These are phyloP conservation scores for Sinella curviseta DNA, from an alignment of 1,140 invertebrate species.

Conservation along the genomic window DNA sequence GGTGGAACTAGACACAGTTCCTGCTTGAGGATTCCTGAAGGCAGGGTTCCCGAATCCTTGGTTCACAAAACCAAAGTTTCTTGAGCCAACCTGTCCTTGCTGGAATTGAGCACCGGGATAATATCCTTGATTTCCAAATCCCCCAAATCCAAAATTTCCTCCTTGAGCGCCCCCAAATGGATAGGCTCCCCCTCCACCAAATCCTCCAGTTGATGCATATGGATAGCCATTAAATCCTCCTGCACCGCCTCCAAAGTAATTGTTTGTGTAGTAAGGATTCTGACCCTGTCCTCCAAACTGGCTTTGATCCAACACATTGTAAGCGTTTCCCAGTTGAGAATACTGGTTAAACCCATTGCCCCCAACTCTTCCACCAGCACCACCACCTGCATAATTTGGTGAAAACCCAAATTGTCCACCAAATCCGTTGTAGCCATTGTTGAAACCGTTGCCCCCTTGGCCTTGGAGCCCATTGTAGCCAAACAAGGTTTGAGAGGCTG, in stretches of 20 bases:
- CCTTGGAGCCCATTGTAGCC: constrained; percentile 17
- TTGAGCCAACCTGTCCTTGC: background rate
- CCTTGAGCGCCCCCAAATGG: background rate
- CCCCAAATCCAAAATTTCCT: background rate
- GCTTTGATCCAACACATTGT: constrained; percentile 1
- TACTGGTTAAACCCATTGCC: background rate
- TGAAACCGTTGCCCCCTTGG: background rate
- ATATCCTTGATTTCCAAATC: background rate
- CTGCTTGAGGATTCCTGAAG: background rate
- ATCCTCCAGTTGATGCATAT: background rate
- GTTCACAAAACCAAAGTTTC: constrained; percentile 9
- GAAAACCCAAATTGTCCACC: constrained; percentile 7
- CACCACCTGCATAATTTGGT: background rate
- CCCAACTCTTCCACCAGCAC: background rate
- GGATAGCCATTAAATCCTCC: constrained; percentile 19
- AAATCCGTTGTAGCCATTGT: background rate
- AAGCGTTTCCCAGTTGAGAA: background rate
- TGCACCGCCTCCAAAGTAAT: background rate
- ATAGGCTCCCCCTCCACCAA: background rate
- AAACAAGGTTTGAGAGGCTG: background rate
- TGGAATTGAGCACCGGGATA: background rate
- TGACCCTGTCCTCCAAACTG: background rate
- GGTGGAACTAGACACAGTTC: background rate
- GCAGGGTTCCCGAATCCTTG: constrained; percentile 22
- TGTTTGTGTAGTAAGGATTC: background rate